Evolutionary conservation across 2,797 vertebrate species (phyloP).

Genomic region (Schizopygopsis pylzovi): DNA sequence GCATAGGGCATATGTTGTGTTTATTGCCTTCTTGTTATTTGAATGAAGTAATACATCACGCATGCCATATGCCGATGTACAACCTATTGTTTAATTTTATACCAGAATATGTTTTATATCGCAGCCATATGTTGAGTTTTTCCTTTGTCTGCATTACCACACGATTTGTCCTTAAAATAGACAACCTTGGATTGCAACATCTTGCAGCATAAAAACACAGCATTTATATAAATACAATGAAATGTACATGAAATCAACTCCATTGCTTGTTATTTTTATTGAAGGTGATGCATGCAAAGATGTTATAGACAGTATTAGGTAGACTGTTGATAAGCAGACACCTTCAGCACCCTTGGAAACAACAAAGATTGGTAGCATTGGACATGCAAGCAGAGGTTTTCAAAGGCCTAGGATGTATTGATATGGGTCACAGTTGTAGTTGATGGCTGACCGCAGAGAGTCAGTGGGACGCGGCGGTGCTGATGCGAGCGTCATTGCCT

Average conservation of each 20-base stretch:
- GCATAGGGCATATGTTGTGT: conserved; percentile 11
- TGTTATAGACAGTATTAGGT: neutral
- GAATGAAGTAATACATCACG: neutral
- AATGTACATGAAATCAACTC: conserved; percentile 57
- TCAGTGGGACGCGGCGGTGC: conserved; percentile 33
- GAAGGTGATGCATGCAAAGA: neutral
- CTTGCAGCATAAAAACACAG: neutral
- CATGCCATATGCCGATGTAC: neutral
- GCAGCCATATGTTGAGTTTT: neutral
- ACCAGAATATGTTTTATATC: neutral
- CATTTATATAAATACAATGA: neutral
- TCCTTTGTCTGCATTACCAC: neutral
- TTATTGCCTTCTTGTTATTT: conserved; percentile 20
- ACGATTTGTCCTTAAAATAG: neutral
- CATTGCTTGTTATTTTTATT: neutral
- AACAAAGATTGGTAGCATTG: neutral
- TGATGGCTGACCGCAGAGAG: conserved; percentile 29
- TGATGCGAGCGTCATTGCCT: conserved; percentile 14
- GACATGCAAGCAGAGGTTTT: conserved; percentile 7
- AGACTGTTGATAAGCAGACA: neutral
- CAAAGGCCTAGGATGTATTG: conserved; percentile 46
- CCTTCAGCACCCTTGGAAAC: neutral
- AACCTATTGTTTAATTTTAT: neutral
- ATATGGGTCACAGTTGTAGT: conserved; percentile 35
- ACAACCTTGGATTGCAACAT: neutral